A percentile compares a stretch with the other conserved stretches of the same genome.
These are phyloP conservation scores for Cyclargus thomasi DNA, from an alignment of 1,140 invertebrate genomes.

Conservation along the genomic window DNA sequence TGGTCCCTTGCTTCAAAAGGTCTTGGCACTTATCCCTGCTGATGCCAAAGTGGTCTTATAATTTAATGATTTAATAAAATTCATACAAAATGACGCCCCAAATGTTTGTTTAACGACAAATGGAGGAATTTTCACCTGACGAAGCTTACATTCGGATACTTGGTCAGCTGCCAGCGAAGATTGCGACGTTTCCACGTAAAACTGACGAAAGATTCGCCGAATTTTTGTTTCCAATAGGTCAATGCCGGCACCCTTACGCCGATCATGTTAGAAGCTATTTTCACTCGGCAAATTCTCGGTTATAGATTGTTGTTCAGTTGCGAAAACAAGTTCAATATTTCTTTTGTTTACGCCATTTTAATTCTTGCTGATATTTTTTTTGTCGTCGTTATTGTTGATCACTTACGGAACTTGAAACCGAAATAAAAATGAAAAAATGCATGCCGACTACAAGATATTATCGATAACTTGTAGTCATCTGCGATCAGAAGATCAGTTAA, in stretches of 20 bases:
- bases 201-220: constrained; percentile 14
- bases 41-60: too few species aligned
- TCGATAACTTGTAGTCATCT: too few species aligned
- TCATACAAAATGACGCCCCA: too few species aligned
- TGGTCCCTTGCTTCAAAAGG: too few species aligned
- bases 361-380: background rate
- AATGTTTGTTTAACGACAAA: background rate
- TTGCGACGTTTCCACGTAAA: constrained; percentile 24
- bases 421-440: background rate
- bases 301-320: background rate
- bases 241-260: background rate
- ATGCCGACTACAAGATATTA: too few species aligned
- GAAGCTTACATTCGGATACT: constrained; percentile 24
- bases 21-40: too few species aligned
- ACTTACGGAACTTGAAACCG: too few species aligned
- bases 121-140: constrained; percentile 22
- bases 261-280: background rate
- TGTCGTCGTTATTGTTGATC: constrained; percentile 6
- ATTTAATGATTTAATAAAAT: too few species aligned
- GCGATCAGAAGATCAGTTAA: too few species aligned
- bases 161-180: constrained; percentile 37
- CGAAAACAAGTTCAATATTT: constrained; percentile 10
- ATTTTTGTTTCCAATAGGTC: constrained; percentile 21
- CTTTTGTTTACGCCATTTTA: constrained; percentile 8
- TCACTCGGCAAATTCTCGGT: background rate